Evolutionary conservation across 2,888 invertebrate genomes (phyloP).

Genomic region (Ischnus inquisitorius): DNA sequence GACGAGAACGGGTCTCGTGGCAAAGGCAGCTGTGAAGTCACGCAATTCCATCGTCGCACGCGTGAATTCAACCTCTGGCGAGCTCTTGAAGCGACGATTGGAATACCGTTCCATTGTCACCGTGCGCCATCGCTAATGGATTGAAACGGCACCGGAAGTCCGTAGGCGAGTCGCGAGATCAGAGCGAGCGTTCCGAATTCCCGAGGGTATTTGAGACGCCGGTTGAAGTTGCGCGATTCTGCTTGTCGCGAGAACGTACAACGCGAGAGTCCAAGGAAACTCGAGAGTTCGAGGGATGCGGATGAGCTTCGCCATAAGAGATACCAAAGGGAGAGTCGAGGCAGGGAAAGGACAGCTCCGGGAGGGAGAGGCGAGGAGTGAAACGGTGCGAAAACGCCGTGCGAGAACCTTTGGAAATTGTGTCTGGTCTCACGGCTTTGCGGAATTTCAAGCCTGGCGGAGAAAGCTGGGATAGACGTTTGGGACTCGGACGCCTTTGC

Average conservation of each 20-base stretch:
- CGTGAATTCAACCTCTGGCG: neutral
- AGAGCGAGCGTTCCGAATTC: conserved; percentile 38
- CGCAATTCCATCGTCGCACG: neutral
- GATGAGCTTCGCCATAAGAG: conserved; percentile 28
- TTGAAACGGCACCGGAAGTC: conserved; percentile 47
- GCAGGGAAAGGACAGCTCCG: conserved; percentile 1
- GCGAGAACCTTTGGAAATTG: conserved; percentile 60
- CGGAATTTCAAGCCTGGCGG: conserved; percentile 57
- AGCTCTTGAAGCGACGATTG: conserved; percentile 20
- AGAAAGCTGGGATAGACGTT: conserved; percentile 9
- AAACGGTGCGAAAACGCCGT: conserved; percentile 56
- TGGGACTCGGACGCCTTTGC: conserved; percentile 15
- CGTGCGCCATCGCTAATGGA: conserved; percentile 33
- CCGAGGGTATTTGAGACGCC: conserved; percentile 25
- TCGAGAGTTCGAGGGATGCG: neutral
- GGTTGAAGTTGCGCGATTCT: conserved; percentile 26
- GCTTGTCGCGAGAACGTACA: conserved; percentile 39
- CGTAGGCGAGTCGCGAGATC: neutral
- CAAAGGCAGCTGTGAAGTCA: neutral
- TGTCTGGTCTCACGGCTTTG: conserved; percentile 59
- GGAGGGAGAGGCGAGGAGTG: conserved; percentile 26
- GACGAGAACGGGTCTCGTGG: neutral
- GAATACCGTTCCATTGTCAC: conserved; percentile 23
- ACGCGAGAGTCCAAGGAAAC: neutral
- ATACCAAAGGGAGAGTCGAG: neutral